These are phyloP conservation scores for Heliconius hermathena DNA, from an alignment of 1,140 invertebrate species.

Conservation along the genomic window DNA sequence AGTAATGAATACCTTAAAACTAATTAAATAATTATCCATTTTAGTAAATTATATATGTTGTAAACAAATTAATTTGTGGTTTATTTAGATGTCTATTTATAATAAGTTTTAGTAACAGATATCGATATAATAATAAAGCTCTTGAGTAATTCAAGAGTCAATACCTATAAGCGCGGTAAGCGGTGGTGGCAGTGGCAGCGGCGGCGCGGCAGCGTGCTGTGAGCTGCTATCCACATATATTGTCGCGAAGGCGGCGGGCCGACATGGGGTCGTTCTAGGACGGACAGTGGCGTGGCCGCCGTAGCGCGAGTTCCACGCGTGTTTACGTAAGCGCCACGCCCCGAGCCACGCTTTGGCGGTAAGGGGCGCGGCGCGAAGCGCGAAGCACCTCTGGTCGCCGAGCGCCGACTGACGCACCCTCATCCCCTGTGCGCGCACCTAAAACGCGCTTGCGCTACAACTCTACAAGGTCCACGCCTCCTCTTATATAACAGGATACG, in stretches of 20 bases:
- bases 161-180: slow-evolving; percentile 75
- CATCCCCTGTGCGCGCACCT: slow-evolving; percentile 48
- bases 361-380: slow-evolving; percentile 77
- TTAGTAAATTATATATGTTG: background rate
- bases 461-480: slow-evolving; percentile 61
- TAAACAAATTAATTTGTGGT: background rate
- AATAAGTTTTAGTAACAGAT: background rate
- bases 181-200: slow-evolving; percentile 69
- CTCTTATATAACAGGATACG: slow-evolving; percentile 66
- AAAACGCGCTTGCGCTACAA: slow-evolving; percentile 56
- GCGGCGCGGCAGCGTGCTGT: slow-evolving; percentile 62
- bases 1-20: background rate
- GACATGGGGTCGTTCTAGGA: slow-evolving; percentile 75
- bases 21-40: background rate
- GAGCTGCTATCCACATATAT: slow-evolving; percentile 65
- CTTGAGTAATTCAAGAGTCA: background rate
- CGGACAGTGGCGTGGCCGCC: slow-evolving; percentile 71
- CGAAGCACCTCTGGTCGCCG: slow-evolving; percentile 75
- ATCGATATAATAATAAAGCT: slow-evolving; percentile 9
- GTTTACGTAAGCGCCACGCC: slow-evolving; percentile 81
- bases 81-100: background rate
- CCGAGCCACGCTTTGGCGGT: slow-evolving; percentile 77
- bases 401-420: slow-evolving; percentile 76
- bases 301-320: slow-evolving; percentile 67
- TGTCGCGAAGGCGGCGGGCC: slow-evolving; percentile 67